Evolutionary conservation across 2,797 vertebrate genomes (phyloP).

Genomic region (Bovichtus variegatus): DNA sequence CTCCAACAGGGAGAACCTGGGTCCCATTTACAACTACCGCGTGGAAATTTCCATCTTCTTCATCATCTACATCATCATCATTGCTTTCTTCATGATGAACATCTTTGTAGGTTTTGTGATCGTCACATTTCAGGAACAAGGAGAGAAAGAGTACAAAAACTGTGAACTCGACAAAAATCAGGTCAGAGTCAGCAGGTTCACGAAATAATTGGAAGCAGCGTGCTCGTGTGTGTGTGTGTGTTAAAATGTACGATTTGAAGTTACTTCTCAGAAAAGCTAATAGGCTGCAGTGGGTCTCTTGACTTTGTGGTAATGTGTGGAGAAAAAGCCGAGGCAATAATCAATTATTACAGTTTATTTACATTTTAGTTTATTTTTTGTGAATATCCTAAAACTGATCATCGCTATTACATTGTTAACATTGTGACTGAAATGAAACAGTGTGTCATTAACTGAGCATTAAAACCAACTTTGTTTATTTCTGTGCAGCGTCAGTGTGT

Average conservation of each 20-base stretch:
- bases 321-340: not conserved
- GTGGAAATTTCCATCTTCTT: slow-evolving; percentile 99
- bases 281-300: not conserved
- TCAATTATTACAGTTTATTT: too few relatives aligned
- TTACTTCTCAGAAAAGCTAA: not conserved
- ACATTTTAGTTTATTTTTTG: too few relatives aligned
- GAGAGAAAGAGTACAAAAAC: slow-evolving; percentile 99
- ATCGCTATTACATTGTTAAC: not conserved
- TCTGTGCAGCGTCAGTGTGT: slow-evolving; percentile 95
- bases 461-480: slow-evolving; percentile 17
- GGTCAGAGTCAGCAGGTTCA: slow-evolving; percentile 83
- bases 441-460: not conserved
- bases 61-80: slow-evolving; percentile 99
- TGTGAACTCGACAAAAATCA: slow-evolving; percentile 99
- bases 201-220: not conserved
- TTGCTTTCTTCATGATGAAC: slow-evolving; percentile 99
- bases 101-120: slow-evolving; percentile 99
- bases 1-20: slow-evolving; percentile 96
- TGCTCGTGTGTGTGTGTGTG: not conserved
- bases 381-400: not conserved
- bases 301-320: not conserved
- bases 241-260: not conserved
- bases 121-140: slow-evolving; percentile 99
- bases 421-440: not conserved
- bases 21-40: slow-evolving; percentile 97